A percentile compares a stretch with the other conserved stretches of the same genome.
Evolutionary conservation across 30 jellyfish, hydroid and myxozoan genomes (phyloP).

Genomic region (Pelagia noctiluca): DNA sequence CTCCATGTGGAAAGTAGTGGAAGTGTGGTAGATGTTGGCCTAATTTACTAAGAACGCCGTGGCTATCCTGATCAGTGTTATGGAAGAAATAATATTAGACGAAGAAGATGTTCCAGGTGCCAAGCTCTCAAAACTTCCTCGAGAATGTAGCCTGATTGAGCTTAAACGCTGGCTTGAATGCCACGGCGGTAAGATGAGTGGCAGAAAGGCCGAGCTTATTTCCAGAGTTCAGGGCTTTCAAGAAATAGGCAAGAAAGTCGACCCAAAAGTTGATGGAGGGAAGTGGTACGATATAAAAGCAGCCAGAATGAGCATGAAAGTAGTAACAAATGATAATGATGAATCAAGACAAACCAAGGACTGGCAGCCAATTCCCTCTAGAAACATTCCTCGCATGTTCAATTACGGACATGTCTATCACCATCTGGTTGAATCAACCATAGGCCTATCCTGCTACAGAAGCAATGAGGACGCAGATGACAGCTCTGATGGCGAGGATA

Average conservation of each 20-base stretch:
- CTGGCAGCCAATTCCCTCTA: constrained; percentile 45
- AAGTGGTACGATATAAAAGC: constrained; percentile 49
- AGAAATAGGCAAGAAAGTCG: constrained; percentile 6
- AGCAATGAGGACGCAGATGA: not conserved
- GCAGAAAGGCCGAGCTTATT: constrained; percentile 35
- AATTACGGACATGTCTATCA: constrained; percentile 70
- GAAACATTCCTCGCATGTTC: constrained; percentile 27
- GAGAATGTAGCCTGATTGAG: not conserved
- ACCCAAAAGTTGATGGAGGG: constrained; percentile 45
- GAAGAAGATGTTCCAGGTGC: constrained; percentile 58
- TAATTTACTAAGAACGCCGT: too few relatives aligned
- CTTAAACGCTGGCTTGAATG: constrained; percentile 26
- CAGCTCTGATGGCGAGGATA: constrained; percentile 1
- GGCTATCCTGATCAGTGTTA: too few relatives aligned
- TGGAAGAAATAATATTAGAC: constrained; percentile 8
- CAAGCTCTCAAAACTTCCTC: not conserved
- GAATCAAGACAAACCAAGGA: constrained; percentile 8
- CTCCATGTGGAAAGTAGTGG: too few relatives aligned
- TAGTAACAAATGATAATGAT: not conserved
- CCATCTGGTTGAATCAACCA: constrained; percentile 50
- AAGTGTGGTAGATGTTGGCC: too few relatives aligned
- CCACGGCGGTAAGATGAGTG: constrained; percentile 12
- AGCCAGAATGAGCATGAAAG: not conserved
- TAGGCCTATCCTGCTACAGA: not conserved
- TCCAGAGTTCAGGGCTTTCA: constrained; percentile 19